Evolutionary conservation across 2,888 invertebrate species (phyloP), one percentile per base, ranked within the genome.

Genomic region (Chrysotoxum bicinctum): DNA sequence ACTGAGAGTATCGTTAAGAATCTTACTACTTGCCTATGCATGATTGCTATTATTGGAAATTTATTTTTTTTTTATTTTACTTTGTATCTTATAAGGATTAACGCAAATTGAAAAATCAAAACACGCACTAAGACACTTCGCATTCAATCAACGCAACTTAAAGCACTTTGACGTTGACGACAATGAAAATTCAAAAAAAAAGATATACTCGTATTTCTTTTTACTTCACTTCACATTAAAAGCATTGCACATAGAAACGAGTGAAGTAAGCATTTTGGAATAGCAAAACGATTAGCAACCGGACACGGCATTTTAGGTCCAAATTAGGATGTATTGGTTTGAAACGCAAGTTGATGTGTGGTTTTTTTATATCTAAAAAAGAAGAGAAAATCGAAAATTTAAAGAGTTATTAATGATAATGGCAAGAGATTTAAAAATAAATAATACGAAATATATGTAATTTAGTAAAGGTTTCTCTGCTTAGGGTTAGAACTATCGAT

Each of bases 21-120:
- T 81, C 81, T 81, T 50, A 85, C 80, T 69, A 81, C 72, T 85
- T 85, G 81, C 69, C 76, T 81, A 80, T 85, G 76, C 85, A 85
- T 85, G 76, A 48, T 81, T 72, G 73, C 54, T 68, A 56, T 76
- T 79, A 48, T 72, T 64, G 43, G 64, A 26, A 19, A 64, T 54
- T 56, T 43, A 40, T 62, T 50, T 52, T 54, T 30, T 43, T 45
- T 54, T 32, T 35, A 12, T 64, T 52, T 35, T 26, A 50, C 48
- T 12, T 64, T 64, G 32, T 77, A 73, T 72, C 52, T 74, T 50
- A 35, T 54, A 50, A 62, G 56, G 56, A 52, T 70, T 70, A 77
- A 16, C 7, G 40, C 5, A 52, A 52, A 78, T 81, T 81, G 81
- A 73, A 60, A 69, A 85, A 81, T 76, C 75, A 37, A 84, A 75